Percentiles rank a stretch among this genome's conserved stretches.
phyloP scores from a whole-genome alignment of 2,797 vertebrate genomes.

The Xiphophorus birchmanni region DNA sequence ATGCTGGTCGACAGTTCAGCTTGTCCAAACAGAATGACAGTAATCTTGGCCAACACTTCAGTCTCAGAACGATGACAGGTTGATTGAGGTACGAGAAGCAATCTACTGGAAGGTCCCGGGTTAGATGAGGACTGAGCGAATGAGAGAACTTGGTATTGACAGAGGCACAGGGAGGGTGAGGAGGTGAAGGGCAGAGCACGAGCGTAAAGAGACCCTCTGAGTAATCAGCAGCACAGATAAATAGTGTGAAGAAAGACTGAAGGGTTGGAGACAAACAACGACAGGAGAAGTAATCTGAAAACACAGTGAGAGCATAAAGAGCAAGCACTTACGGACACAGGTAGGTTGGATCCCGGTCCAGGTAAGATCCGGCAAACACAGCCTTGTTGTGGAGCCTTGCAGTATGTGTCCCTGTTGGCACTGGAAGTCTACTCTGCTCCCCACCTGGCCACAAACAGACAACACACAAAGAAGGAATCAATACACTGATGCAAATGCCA shows the following conservation, averaged over 20 bases:
- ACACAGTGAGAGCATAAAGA: conserved; percentile 17
- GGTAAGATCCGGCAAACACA: conserved; percentile 91
- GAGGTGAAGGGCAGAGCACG: conserved; percentile 7
- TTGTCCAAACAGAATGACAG: conserved; percentile 55
- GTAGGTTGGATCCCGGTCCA: conserved; percentile 93
- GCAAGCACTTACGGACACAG: conserved; percentile 88
- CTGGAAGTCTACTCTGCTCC: conserved; percentile 90
- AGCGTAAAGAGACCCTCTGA: conserved; percentile 19
- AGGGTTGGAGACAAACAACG: conserved; percentile 28
- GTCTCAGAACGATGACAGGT: conserved; percentile 41
- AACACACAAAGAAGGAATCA: conserved; percentile 64
- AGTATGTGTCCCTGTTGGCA: conserved; percentile 95
- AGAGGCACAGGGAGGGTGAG: not conserved
- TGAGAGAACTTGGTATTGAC: conserved; percentile 15
- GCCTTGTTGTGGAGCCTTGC: conserved; percentile 92
- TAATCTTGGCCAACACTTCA: conserved; percentile 51
- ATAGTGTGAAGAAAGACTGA: conserved; percentile 31
- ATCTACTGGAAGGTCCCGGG: conserved; percentile 53
- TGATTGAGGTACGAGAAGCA: conserved; percentile 58
- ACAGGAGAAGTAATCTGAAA: conserved; percentile 13
- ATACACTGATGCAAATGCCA: conserved; percentile 72
- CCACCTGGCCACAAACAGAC: conserved; percentile 83
- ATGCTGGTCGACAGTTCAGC: conserved; percentile 28
- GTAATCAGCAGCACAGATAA: conserved; percentile 29
- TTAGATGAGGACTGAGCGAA: conserved; percentile 29